Percentiles rank a stretch among this genome's conserved stretches.
Conservation (phyloP, 2,113 vertebrate genomes). For the Peucedramus taeniatus region DNA sequence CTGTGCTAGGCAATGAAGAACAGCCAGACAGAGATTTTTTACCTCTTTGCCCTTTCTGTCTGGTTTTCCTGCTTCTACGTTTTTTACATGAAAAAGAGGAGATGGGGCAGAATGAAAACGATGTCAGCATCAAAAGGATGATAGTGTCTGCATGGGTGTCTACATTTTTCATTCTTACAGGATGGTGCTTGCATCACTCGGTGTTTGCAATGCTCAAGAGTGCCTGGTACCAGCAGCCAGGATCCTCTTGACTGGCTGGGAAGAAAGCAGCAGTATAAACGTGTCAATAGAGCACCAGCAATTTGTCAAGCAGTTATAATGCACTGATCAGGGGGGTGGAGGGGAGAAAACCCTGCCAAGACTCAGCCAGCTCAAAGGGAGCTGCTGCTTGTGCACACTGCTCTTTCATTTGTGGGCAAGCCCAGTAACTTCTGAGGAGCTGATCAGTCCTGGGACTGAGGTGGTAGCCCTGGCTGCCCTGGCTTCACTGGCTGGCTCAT, state of each 20-base stretch:
- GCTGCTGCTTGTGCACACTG: not conserved
- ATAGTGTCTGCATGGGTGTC: not conserved
- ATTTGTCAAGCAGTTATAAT: constrained; percentile 38
- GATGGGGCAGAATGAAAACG: not conserved
- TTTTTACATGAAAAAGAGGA: not conserved
- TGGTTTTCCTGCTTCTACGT: not conserved
- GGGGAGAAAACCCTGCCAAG: not conserved
- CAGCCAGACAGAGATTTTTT: not conserved
- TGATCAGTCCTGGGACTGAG: not conserved
- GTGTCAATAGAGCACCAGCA: constrained; percentile 14
- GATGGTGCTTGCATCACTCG: not conserved
- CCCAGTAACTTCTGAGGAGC: not conserved
- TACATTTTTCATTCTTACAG: not conserved
- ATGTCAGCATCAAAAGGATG: not conserved
- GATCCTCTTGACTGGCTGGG: not conserved
- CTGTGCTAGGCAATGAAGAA: accelerated
- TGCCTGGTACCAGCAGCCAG: not conserved
- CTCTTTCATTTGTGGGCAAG: not conserved
- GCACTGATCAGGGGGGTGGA: constrained; percentile 14
- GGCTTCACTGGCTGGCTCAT: not conserved
- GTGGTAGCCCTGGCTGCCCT: not conserved
- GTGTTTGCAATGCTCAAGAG: not conserved
- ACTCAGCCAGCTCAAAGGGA: not conserved
- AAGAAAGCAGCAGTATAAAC: not conserved
- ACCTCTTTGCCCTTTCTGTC: not conserved